Evolutionary conservation across 1,140 invertebrate species (phyloP), one percentile per base, ranked within the genome.

Genomic region (Eciton burchellii): DNA sequence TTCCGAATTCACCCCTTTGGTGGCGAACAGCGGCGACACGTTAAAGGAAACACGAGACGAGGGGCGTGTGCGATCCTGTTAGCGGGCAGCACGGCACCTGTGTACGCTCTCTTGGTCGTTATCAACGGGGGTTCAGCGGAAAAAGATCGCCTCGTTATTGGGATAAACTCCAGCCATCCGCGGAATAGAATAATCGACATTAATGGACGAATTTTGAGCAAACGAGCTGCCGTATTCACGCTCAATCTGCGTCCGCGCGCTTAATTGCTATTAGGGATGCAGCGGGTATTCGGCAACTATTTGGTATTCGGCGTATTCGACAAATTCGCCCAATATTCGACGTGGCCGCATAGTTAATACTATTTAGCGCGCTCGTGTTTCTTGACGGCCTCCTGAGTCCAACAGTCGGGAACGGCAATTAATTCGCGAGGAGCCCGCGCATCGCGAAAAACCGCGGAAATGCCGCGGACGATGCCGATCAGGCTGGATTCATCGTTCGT

Each of bases 191-290:
- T 62, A 84, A 84, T 84, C 85, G 76, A 82, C 82, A 74, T 76
- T 88, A 88, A 88, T 87, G 82, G 73, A 84, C 81, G 85, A 88
- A 84, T 88, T 85, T 84, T 77, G 86, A 84, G 85, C 83, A 63
- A 88, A 62, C 74, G 74, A 84, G 81, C 81, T 88, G 82, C 85
- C 70, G 71, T 76, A 88, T 88, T 88, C 85, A 84, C 63, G 85
- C 84, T 88, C 83, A 87, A 88, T 88, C 85, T 79, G 65, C 66
- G 6, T 35, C 35, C 62, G 52, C 84, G 63, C 82, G 76, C 74
- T 84, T 88, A 88, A 88, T 87, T 84, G 82, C 86, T 88, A 87
- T 87, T 87, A 84, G 82, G 56, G 77, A 88, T 87, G 71, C 86
- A 87, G 71, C 76, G 82, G 87, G 84, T 88, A 88, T 88, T 88